phyloP scores from a whole-genome alignment of 2,888 invertebrate species.

The Icerya purchasi region DNA sequence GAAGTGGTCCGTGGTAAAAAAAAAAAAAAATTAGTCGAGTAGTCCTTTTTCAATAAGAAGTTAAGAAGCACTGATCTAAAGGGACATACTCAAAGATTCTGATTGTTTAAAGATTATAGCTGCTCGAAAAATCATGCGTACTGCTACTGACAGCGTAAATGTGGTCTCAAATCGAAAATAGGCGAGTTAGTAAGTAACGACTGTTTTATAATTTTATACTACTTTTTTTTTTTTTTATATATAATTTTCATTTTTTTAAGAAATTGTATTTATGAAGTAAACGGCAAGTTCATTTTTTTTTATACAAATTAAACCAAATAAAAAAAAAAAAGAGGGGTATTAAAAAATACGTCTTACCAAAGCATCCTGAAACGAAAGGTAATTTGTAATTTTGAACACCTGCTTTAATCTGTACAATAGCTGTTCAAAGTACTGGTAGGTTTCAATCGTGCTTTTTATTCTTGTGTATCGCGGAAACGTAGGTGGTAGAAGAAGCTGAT shows the following conservation, averaged over 20 bases:
- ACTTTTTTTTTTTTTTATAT: neutral
- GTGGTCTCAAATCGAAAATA: neutral
- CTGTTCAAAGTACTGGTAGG: slow-evolving; percentile 58
- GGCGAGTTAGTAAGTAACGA: neutral
- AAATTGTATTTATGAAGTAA: neutral
- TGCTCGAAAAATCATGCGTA: too few relatives aligned
- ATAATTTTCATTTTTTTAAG: neutral
- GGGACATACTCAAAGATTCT: too few relatives aligned
- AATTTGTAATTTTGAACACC: slow-evolving; percentile 58
- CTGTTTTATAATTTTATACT: slow-evolving; percentile 3
- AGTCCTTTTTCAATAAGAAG: too few relatives aligned
- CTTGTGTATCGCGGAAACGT: slow-evolving; percentile 93
- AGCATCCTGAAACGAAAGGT: slow-evolving; percentile 57
- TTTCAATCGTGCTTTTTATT: slow-evolving; percentile 54
- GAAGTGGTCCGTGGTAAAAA: too few relatives aligned
- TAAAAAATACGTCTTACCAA: slow-evolving; percentile 35
- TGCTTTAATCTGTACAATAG: slow-evolving; percentile 58
- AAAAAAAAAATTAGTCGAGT: too few relatives aligned
- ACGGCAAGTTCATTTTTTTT: too few relatives aligned
- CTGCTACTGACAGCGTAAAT: too few relatives aligned
- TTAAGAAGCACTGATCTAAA: too few relatives aligned
- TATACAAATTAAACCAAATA: too few relatives aligned
- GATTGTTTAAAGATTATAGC: too few relatives aligned
- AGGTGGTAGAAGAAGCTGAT: slow-evolving; percentile 86
- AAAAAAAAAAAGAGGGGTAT: neutral